Evolutionary conservation across 2,888 invertebrate genomes (phyloP), one percentile per base, ranked within the genome.

Genomic region (Mellilla xanthometata): DNA sequence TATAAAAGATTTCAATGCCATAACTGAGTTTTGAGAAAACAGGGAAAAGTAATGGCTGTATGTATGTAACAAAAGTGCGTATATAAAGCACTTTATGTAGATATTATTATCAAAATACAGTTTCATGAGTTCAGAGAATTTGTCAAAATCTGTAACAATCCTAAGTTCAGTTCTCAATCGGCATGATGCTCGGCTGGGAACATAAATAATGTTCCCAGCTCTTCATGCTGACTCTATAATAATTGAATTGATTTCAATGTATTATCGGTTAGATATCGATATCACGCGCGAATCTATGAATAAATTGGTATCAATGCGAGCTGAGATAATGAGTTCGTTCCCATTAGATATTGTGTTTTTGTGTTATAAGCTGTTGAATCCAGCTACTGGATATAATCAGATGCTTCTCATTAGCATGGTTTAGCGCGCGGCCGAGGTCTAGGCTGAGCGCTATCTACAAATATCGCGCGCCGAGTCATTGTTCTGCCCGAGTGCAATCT

Each of bases 341-440:
- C 33, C 41, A 48, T 47, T 47, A 36, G 6, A 26, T 13, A 9
- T 26, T 26, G 26, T 33, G 38, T 34, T 35, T 34, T 34, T 30
- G 29, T 19, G 15, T 19, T 1, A 19, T 3, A 5, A 5, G 4
- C 15, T 6, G 1, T 19, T 19, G 15, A 5, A 19, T 19, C 3
- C 15, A 19, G 15, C 15, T 19, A 19, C 19, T 41, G 24, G 13
- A 24, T 4, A 11, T 46, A 40, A 46, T 32, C n/a, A 27, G 27
- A 15, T 6, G 46, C 10, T 30, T 39, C 27, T 26, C 33, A 26
- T 41, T 46, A 36, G 35, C 30, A 41, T 47, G 33, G 41, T 47
- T 47, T 41, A 36, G 29, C 35, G 41, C 32, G 41, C 27, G 8
- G 7, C 8, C 40, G 41, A 47, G 47, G 41, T 42, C 41, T 48